Percentiles rank a stretch among this genome's conserved stretches.
Conservation (phyloP, 2,797 vertebrate genomes). For the Podargus strigoides region DNA sequence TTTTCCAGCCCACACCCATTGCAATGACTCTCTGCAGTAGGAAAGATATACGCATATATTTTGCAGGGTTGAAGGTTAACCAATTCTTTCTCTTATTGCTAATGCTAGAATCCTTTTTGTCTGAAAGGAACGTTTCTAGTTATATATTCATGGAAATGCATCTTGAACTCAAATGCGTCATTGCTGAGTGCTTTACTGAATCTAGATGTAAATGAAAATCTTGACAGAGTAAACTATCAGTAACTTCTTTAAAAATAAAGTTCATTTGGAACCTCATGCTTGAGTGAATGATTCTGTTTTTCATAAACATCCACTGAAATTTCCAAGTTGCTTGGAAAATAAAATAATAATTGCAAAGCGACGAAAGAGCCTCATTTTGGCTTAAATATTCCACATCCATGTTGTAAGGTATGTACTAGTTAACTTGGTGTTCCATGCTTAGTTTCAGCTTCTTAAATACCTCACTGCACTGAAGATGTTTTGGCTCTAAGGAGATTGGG, state of each 20-base stretch:
- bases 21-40: not conserved
- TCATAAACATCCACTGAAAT: not conserved
- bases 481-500: not conserved
- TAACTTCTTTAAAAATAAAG: not conserved
- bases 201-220: not conserved
- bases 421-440: not conserved
- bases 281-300: not conserved
- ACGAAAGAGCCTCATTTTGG: not conserved
- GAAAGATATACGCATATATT: not conserved
- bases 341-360: not conserved
- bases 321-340: not conserved
- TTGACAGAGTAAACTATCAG: not conserved
- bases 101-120: not conserved
- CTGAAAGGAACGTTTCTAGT: not conserved
- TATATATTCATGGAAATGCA: not conserved
- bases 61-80: not conserved
- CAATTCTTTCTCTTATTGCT: not conserved
- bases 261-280: not conserved
- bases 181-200: not conserved
- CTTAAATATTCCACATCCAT: not conserved
- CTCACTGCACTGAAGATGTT: not conserved
- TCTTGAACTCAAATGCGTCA: not conserved
- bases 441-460: not conserved
- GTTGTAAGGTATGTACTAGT: not conserved
- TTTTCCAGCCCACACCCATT: not conserved